These are phyloP conservation scores for Gastrophysa polygoni DNA, from an alignment of 2,888 invertebrate genomes.

Conservation along the genomic window DNA sequence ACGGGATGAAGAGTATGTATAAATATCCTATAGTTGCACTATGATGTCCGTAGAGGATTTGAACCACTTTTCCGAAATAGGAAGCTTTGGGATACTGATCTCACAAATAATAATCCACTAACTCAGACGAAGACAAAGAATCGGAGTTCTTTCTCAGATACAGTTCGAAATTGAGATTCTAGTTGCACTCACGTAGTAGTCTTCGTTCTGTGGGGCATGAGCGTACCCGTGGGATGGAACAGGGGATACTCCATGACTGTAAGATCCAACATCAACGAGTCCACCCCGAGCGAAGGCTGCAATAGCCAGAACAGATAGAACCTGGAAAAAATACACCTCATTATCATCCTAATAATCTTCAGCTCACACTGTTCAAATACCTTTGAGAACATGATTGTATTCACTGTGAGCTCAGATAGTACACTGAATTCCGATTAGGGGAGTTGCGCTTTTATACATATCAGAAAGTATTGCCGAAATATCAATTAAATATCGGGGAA, in stretches of 20 bases:
- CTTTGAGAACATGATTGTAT: conserved; percentile 16
- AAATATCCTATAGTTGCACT: too few species aligned
- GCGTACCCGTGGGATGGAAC: conserved; percentile 33
- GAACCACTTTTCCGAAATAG: too few species aligned
- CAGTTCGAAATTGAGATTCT: too few species aligned
- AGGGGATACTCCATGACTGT: conserved; percentile 23
- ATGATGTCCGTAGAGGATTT: too few species aligned
- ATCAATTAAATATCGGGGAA: background rate
- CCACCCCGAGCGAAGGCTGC: conserved; percentile 31
- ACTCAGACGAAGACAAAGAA: too few species aligned
- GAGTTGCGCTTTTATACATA: conserved; percentile 4
- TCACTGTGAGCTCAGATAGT: background rate
- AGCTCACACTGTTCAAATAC: too few species aligned
- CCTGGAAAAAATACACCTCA: too few species aligned
- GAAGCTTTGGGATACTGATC: too few species aligned
- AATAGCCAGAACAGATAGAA: conserved; percentile 32
- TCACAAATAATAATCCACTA: too few species aligned
- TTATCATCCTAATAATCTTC: too few species aligned
- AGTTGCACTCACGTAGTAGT: conserved; percentile 43
- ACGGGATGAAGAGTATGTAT: too few species aligned
- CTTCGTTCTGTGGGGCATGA: conserved; percentile 34
- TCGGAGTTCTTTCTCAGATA: too few species aligned
- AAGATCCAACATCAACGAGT: conserved; percentile 23
- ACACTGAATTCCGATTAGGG: background rate
- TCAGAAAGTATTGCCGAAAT: background rate